These are phyloP conservation scores for Drosophila nr. perissopoda DNA, from an alignment of 2,888 invertebrate species.

Conservation along the genomic window DNA sequence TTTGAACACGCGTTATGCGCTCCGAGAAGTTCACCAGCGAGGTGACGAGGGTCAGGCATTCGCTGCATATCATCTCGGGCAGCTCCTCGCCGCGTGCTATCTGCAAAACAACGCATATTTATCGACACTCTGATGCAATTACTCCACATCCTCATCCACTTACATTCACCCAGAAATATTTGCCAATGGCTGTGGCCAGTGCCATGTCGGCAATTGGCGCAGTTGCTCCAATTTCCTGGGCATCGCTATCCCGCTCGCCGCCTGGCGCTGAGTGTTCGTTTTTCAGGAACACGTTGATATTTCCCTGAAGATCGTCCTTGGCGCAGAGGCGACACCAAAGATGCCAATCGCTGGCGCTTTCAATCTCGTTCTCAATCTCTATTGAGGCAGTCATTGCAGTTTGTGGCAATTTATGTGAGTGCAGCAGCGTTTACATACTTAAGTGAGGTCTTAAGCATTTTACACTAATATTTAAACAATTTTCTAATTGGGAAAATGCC, in stretches of 20 bases:
- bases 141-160: conserved; percentile 17
- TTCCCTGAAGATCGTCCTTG: conserved; percentile 69
- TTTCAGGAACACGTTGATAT: conserved; percentile 73
- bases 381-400: conserved; percentile 25
- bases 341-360: conserved; percentile 55
- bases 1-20: conserved; percentile 79
- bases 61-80: conserved; percentile 78
- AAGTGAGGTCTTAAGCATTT: background rate
- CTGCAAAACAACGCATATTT: conserved; percentile 37
- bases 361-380: background rate
- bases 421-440: conserved; percentile 4
- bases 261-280: conserved; percentile 46
- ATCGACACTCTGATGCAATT: background rate
- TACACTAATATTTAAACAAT: background rate
- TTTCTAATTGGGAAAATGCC: conserved; percentile 15
- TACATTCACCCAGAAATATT: conserved; percentile 82
- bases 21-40: conserved; percentile 78
- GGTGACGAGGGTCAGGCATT: conserved; percentile 76
- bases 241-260: conserved; percentile 12
- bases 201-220: conserved; percentile 42
- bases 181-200: conserved; percentile 75
- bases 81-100: conserved; percentile 72
- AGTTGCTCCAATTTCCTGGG: background rate
- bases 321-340: conserved; percentile 81
- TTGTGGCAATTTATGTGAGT: background rate